A percentile compares a stretch with the other conserved stretches of the same genome.
Evolutionary conservation across 1,140 invertebrate species (phyloP).

Genomic region (Habropoda laboriosa): DNA sequence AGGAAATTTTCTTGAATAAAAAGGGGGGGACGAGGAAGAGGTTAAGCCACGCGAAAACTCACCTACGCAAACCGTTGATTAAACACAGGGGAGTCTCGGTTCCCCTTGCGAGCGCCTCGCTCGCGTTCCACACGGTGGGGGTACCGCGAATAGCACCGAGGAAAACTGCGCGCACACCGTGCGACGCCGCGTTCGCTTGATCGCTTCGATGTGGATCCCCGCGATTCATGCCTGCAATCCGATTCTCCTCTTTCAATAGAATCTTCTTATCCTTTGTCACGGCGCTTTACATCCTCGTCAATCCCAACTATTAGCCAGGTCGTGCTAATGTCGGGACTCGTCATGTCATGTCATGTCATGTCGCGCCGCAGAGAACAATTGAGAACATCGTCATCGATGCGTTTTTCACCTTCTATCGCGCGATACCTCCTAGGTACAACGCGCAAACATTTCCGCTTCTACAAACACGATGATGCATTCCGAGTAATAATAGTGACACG

Average conservation of each 20-base stretch:
- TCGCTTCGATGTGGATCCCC: neutral
- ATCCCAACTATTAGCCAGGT: too few species aligned
- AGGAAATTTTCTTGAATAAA: neutral
- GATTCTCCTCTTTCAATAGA: slow-evolving; percentile 16
- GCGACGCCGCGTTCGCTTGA: neutral
- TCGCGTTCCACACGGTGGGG: slow-evolving; percentile 51
- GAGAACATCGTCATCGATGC: too few species aligned
- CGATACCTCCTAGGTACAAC: too few species aligned
- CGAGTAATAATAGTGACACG: too few species aligned
- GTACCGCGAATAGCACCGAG: slow-evolving; percentile 56
- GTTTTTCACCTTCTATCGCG: too few species aligned
- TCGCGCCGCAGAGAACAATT: too few species aligned
- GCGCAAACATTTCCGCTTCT: neutral
- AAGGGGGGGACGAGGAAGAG: neutral
- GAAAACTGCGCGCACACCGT: slow-evolving; percentile 55
- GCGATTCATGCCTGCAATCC: neutral
- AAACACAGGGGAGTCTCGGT: slow-evolving; percentile 57
- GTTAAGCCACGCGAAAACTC: too few species aligned
- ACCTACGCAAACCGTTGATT: slow-evolving; percentile 6
- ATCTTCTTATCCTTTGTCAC: slow-evolving; percentile 2
- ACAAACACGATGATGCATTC: neutral
- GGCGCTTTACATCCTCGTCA: slow-evolving; percentile 51
- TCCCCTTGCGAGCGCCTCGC: neutral
- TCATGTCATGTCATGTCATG: too few species aligned
- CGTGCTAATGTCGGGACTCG: too few species aligned